These are phyloP conservation scores for Nomada fucata DNA, from an alignment of 2,888 invertebrate species.

Conservation along the genomic window DNA sequence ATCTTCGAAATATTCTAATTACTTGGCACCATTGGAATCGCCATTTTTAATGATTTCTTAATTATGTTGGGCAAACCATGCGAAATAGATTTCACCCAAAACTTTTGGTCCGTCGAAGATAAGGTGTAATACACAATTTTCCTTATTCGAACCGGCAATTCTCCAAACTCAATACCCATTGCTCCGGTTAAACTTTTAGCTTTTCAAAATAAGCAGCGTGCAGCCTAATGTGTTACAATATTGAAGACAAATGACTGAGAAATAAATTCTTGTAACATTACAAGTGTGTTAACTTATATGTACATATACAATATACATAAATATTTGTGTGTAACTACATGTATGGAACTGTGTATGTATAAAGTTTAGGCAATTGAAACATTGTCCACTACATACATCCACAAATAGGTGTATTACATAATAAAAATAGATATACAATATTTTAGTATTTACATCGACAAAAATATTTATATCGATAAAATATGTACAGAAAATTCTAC, in stretches of 20 bases:
- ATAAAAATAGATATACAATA: background rate
- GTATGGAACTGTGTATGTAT: no score
- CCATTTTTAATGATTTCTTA: conserved; percentile 18
- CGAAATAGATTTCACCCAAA: conserved; percentile 62
- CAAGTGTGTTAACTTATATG: background rate
- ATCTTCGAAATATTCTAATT: background rate
- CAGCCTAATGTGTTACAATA: background rate
- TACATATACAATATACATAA: background rate
- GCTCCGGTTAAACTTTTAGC: background rate
- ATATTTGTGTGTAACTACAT: no score
- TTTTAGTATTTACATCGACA: background rate
- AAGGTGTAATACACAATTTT: conserved; percentile 62
- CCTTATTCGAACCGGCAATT: conserved; percentile 69
- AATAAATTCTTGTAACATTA: background rate
- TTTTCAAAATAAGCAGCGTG: background rate
- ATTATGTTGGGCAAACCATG: conserved; percentile 55
- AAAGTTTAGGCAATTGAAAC: no score
- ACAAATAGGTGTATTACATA: no score
- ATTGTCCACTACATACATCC: no score
- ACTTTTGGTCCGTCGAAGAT: conserved; percentile 61
- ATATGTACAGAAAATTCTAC: conserved; percentile 12
- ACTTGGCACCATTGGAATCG: conserved; percentile 59
- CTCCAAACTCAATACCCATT: conserved; percentile 67
- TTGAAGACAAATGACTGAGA: conserved; percentile 14
- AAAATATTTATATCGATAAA: conserved; percentile 38